phyloP scores from a whole-genome alignment of 2,113 vertebrate genomes.

The Dunckerocampus dactyliophorus region DNA sequence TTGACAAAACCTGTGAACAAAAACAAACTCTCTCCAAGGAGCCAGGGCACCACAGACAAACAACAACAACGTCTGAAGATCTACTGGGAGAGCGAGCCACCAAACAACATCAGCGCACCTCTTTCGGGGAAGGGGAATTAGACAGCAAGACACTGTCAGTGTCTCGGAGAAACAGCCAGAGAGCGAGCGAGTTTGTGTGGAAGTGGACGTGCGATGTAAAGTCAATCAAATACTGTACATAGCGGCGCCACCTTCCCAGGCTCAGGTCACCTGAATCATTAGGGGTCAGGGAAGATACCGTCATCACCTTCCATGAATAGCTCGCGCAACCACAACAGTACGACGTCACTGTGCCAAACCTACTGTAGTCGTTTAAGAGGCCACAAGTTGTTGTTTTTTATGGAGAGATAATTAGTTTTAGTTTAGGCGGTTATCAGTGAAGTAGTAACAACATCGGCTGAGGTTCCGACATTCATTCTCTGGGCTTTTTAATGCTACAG shows the following conservation, averaged over 20 bases:
- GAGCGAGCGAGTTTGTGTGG: constrained; percentile 14
- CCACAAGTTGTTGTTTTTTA: constrained; percentile 45
- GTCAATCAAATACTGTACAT: constrained; percentile 40
- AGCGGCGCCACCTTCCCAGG: constrained; percentile 21
- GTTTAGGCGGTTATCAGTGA: constrained; percentile 59
- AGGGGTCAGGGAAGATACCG: constrained; percentile 47
- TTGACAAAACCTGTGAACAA: constrained; percentile 55
- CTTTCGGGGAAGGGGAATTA: constrained; percentile 9
- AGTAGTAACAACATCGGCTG: constrained; percentile 43
- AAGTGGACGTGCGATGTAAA: constrained; percentile 43
- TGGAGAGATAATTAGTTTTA: constrained; percentile 57
- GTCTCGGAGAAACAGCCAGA: neutral
- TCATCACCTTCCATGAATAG: constrained; percentile 50
- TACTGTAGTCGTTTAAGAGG: constrained; percentile 22
- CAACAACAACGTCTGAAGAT: constrained; percentile 59
- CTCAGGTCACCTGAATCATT: constrained; percentile 65
- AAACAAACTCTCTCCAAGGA: constrained; percentile 72
- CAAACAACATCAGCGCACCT: constrained; percentile 46
- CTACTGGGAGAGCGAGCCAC: constrained; percentile 55
- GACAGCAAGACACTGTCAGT: constrained; percentile 16
- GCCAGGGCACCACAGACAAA: constrained; percentile 52
- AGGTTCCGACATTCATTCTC: constrained; percentile 28
- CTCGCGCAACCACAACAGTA: constrained; percentile 43
- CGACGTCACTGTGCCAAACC: constrained; percentile 42
- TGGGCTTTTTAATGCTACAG: constrained; percentile 43